A percentile compares a stretch with the other conserved stretches of the same genome.
Evolutionary conservation across 2,797 vertebrate genomes (phyloP).

Genomic region (Mormyrus hasselquistii): DNA sequence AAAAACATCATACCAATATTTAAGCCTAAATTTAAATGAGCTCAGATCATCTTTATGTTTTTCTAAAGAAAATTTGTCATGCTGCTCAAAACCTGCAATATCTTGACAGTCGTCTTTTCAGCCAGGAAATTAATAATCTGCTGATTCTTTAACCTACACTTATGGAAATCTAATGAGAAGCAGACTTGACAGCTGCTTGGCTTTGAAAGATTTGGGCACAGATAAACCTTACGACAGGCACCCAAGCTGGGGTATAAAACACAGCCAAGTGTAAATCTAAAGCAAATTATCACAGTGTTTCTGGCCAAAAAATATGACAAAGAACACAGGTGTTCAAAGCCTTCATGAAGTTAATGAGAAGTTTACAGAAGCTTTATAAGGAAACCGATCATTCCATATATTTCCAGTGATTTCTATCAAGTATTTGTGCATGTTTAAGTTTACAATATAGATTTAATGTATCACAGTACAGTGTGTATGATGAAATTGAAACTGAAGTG

Average conservation of each 20-base stretch:
- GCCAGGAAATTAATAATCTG: background rate
- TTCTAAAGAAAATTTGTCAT: background rate
- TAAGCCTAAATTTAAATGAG: background rate
- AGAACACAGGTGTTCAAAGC: background rate
- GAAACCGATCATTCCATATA: background rate
- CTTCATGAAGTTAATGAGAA: background rate
- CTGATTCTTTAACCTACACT: background rate
- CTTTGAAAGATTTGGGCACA: background rate
- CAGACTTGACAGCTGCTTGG: background rate
- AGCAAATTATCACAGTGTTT: background rate
- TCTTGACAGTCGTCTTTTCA: background rate
- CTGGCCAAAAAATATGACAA: background rate
- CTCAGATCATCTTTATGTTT: background rate
- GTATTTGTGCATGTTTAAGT: background rate
- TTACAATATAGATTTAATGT: background rate
- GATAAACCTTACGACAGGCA: background rate
- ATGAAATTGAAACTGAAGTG: background rate
- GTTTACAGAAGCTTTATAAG: background rate
- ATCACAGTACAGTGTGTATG: background rate
- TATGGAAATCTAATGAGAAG: constrained; percentile 4
- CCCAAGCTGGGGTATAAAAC: background rate
- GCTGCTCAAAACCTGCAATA: background rate
- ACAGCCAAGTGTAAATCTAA: background rate
- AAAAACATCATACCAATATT: background rate
- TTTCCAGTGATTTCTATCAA: background rate